Percentiles rank a stretch among this genome's conserved stretches.
phyloP scores from a whole-genome alignment of 2,113 vertebrate genomes.

The Typhlomys cinereus region DNA sequence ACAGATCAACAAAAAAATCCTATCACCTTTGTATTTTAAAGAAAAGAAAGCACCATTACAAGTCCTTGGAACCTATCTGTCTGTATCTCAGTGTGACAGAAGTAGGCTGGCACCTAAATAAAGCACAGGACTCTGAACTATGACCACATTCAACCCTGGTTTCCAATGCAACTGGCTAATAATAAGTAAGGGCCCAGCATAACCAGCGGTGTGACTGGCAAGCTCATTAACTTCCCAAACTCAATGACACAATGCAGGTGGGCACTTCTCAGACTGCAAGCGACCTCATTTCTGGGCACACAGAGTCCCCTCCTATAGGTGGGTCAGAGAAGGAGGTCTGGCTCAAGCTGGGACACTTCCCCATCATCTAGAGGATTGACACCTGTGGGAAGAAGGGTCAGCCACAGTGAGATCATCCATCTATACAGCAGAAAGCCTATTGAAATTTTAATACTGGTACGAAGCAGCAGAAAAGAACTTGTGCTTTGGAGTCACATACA shows the following conservation, averaged over 20 bases:
- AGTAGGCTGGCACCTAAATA: neutral
- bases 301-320: neutral
- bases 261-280: neutral
- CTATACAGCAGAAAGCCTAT: neutral
- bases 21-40: neutral
- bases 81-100: neutral
- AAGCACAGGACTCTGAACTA: neutral
- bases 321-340: neutral
- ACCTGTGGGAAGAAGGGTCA: neutral
- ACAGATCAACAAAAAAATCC: neutral
- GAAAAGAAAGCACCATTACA: neutral
- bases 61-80: neutral
- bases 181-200: neutral
- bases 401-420: neutral
- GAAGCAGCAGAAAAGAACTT: neutral
- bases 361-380: neutral
- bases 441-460: neutral
- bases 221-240: neutral
- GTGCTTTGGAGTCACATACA: neutral
- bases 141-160: neutral
- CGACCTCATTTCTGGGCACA: neutral
- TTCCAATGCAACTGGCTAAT: neutral
- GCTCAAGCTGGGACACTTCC: neutral
- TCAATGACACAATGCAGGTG: neutral
- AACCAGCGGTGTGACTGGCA: neutral